Conservation (phyloP, 1,140 invertebrate species). For the Ephestia elutella region DNA sequence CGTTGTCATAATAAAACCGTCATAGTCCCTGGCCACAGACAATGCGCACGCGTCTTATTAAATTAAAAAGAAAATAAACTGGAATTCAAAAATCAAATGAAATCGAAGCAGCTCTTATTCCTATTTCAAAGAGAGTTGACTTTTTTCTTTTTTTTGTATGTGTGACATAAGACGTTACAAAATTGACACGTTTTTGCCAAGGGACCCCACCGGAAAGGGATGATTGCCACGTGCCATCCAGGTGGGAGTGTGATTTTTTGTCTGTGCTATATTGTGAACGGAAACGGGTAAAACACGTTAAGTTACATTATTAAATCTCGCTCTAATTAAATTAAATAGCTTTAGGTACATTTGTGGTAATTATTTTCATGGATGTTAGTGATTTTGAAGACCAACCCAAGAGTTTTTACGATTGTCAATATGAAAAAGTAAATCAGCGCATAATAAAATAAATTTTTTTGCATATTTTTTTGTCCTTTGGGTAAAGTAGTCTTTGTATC, state of each 20-base stretch:
- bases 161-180: conserved; percentile 12
- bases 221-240: conserved; percentile 40
- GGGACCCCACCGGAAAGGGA: conserved; percentile 37
- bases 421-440: too few species aligned
- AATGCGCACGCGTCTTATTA: conserved; percentile 56
- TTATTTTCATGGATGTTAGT: too few species aligned
- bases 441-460: too few species aligned
- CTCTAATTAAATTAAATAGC: not conserved
- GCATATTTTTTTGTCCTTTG: not conserved
- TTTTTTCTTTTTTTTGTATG: not conserved
- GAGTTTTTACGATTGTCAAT: too few species aligned
- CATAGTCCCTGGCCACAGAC: conserved; percentile 40
- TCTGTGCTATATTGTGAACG: conserved; percentile 22
- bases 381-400: too few species aligned
- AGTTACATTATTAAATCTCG: not conserved
- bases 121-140: not conserved
- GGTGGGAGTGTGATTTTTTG: conserved; percentile 42
- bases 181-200: conserved; percentile 21
- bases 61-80: conserved; percentile 60
- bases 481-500: too few species aligned
- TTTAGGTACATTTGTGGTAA: too few species aligned
- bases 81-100: conserved; percentile 16
- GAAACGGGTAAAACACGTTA: conserved; percentile 22
- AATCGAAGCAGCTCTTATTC: not conserved
- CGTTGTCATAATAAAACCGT: conserved; percentile 12